These are phyloP conservation scores for Drosophila novamexicana DNA, from an alignment of 1,140 invertebrate species.

Conservation along the genomic window DNA sequence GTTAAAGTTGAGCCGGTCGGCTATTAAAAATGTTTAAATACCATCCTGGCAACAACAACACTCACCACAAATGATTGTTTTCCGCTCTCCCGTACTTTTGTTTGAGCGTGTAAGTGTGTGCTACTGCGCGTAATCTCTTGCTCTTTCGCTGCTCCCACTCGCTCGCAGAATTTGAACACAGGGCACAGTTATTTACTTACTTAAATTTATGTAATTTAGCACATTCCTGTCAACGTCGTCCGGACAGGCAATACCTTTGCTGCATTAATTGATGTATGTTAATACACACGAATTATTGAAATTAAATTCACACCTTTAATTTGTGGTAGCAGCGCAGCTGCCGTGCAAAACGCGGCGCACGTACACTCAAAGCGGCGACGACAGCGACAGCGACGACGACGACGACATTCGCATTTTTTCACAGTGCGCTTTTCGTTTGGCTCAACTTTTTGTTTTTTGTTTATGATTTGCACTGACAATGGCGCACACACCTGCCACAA, in stretches of 20 bases:
- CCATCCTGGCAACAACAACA: conserved; percentile 49
- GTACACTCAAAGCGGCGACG: conserved; percentile 55
- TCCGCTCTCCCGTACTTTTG: conserved; percentile 51
- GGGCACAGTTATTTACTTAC: conserved; percentile 42
- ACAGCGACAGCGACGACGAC: conserved; percentile 38
- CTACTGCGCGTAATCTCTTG: conserved; percentile 48
- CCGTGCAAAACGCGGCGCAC: conserved; percentile 63
- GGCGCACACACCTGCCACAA: conserved; percentile 57
- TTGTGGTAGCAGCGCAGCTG: conserved; percentile 59
- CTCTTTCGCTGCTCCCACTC: conserved; percentile 45
- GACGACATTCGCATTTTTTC: conserved; percentile 68
- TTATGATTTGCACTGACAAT: conserved; percentile 38
- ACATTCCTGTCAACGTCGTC: conserved; percentile 37
- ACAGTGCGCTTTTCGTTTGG: conserved; percentile 50
- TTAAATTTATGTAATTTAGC: conserved; percentile 56
- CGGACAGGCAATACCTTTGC: conserved; percentile 13
- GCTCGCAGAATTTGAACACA: conserved; percentile 54
- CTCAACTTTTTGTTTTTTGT: conserved; percentile 40
- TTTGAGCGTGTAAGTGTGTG: conserved; percentile 30
- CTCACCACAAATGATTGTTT: conserved; percentile 64
- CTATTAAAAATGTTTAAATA: conserved; percentile 46
- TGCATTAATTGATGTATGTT: conserved; percentile 27
- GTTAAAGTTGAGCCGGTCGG: conserved; percentile 38
- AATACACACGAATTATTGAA: conserved; percentile 24
- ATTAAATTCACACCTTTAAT: conserved; percentile 61